Evolutionary conservation across 1,140 invertebrate species (phyloP).

Genomic region (Caenorhabditis inopinata): DNA sequence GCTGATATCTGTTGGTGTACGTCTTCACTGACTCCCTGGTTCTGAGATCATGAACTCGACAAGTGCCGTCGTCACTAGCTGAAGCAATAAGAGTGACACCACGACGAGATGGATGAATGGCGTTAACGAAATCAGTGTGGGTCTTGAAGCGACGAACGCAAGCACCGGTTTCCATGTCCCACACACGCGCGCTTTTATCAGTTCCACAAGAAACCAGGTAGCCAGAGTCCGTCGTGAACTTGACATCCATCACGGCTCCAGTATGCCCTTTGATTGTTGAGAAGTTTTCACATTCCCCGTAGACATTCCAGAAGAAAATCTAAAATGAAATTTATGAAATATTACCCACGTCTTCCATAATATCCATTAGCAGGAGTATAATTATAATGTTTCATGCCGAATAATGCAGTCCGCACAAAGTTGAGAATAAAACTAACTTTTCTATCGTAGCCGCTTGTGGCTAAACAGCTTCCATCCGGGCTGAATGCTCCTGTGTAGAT

Average conservation of each 20-base stretch:
- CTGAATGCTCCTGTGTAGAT: constrained; percentile 91
- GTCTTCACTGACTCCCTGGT: constrained; percentile 80
- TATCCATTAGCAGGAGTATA: too few relatives aligned
- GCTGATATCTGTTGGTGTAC: constrained; percentile 75
- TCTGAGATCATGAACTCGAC: constrained; percentile 75
- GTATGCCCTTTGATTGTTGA: constrained; percentile 85
- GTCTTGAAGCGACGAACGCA: constrained; percentile 84
- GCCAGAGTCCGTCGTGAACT: constrained; percentile 81
- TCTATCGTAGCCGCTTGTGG: constrained; percentile 92
- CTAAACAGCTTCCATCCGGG: constrained; percentile 88
- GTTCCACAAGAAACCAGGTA: constrained; percentile 86
- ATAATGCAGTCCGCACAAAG: background rate
- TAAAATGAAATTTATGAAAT: too few relatives aligned
- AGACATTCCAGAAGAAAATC: constrained; percentile 85
- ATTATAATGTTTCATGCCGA: background rate
- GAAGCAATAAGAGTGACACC: constrained; percentile 86
- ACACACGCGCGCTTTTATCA: constrained; percentile 89
- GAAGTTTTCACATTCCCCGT: constrained; percentile 96
- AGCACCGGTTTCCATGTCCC: constrained; percentile 85
- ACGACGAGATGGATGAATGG: constrained; percentile 75
- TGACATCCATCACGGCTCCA: constrained; percentile 92
- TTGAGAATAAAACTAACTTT: constrained; percentile 78
- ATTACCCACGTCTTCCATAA: too few relatives aligned
- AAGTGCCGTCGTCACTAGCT: constrained; percentile 84
- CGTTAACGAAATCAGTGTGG: constrained; percentile 71